Conservation (phyloP, 2,888 invertebrate genomes). For the Didymodactylos carnosus region DNA sequence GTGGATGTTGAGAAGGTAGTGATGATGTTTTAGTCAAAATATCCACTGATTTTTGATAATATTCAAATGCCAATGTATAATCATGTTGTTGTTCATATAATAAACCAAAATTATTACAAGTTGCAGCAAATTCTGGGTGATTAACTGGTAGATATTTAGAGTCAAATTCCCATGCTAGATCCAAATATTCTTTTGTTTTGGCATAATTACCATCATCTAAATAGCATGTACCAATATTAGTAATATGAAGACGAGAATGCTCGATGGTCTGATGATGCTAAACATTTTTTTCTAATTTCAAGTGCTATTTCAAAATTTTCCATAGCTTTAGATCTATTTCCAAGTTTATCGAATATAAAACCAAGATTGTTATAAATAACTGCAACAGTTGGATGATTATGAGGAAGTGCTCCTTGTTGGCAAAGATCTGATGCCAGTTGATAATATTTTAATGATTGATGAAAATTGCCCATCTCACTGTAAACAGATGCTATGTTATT, state of each 20-base stretch:
- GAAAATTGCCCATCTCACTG: background rate
- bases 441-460: background rate
- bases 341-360: background rate
- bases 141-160: background rate
- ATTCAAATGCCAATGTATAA: background rate
- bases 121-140: background rate
- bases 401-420: background rate
- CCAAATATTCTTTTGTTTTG: background rate
- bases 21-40: too few relatives aligned
- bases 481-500: background rate
- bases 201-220: background rate
- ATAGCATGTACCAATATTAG: too few relatives aligned
- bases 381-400: background rate
- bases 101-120: background rate
- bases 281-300: background rate
- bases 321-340: background rate
- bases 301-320: background rate
- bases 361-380: background rate
- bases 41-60: background rate
- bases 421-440: background rate
- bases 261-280: too few relatives aligned
- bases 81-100: background rate
- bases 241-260: too few relatives aligned
- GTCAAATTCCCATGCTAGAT: background rate
- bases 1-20: too few relatives aligned